These are phyloP conservation scores for Chironomus tepperi DNA, from an alignment of 1,140 invertebrate species.

Conservation along the genomic window DNA sequence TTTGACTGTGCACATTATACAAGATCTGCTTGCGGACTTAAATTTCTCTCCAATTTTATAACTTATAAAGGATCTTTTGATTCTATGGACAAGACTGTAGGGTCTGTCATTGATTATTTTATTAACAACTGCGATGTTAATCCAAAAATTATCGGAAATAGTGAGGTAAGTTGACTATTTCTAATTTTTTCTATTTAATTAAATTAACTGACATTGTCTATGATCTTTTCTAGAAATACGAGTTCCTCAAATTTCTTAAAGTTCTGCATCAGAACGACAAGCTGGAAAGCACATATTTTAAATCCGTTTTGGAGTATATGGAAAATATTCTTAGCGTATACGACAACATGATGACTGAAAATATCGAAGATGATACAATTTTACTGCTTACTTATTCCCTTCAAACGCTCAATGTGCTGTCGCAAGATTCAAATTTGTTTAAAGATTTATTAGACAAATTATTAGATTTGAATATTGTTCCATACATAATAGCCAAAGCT, in stretches of 20 bases:
- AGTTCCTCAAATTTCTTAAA: background rate
- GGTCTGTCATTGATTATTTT: background rate
- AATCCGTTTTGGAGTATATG: background rate
- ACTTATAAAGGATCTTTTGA: background rate
- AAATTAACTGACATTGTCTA: too few relatives aligned
- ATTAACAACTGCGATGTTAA: too few relatives aligned
- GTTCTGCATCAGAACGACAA: background rate
- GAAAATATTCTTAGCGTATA: background rate
- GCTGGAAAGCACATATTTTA: background rate
- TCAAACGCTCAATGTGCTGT: background rate
- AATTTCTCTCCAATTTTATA: background rate
- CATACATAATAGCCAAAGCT: background rate
- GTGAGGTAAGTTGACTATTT: too few relatives aligned
- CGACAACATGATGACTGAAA: background rate
- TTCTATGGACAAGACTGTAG: background rate
- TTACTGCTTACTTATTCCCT: background rate
- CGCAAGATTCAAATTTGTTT: background rate
- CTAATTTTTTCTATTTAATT: too few relatives aligned
- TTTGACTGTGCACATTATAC: background rate
- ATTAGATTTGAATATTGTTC: background rate
- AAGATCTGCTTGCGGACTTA: background rate
- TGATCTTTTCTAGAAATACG: background rate
- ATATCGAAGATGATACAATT: background rate
- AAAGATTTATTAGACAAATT: background rate
- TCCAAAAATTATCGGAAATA: too few relatives aligned